phyloP scores from a whole-genome alignment of 2,797 vertebrate genomes.

The Anguilla marmorata region DNA sequence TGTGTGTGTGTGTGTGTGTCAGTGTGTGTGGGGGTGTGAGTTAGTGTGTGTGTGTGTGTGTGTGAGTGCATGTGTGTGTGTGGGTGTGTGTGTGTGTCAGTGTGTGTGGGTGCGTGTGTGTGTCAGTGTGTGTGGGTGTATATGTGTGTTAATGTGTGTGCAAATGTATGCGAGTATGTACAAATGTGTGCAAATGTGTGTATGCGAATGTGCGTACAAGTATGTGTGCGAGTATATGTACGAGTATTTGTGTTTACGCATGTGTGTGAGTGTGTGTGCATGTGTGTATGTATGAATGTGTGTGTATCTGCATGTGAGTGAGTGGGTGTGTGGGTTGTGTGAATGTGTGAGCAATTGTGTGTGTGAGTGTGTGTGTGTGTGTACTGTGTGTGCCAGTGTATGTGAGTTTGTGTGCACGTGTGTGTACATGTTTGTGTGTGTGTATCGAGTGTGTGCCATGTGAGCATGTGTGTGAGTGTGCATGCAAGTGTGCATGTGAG shows the following conservation, averaged over 20 bases:
- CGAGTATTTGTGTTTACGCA: no score
- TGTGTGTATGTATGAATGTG: not conserved
- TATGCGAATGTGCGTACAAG: not conserved
- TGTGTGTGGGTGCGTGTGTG: constrained; percentile 9
- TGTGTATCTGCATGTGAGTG: not conserved
- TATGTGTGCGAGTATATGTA: not conserved
- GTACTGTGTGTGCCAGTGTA: no score
- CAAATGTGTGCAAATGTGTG: no score
- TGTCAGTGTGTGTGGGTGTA: not conserved
- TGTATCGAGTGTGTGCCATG: not conserved
- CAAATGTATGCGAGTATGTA: not conserved
- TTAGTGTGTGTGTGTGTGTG: constrained; percentile 11
- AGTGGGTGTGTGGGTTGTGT: no score
- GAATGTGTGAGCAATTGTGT: no score
- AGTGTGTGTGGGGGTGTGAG: not conserved
- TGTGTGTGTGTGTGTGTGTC: constrained; percentile 6
- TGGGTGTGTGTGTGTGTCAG: constrained; percentile 15
- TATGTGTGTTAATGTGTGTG: not conserved
- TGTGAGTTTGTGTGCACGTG: no score
- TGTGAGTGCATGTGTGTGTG: constrained; percentile 1
- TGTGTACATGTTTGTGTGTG: no score
- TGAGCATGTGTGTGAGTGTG: not conserved
- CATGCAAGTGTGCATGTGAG: not conserved
- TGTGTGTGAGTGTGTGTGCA: not conserved
- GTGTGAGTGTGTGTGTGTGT: no score